Percentiles rank a stretch among this genome's conserved stretches.
Conservation (phyloP, 2,113 vertebrate species). For the Chrysochloris asiatica region DNA sequence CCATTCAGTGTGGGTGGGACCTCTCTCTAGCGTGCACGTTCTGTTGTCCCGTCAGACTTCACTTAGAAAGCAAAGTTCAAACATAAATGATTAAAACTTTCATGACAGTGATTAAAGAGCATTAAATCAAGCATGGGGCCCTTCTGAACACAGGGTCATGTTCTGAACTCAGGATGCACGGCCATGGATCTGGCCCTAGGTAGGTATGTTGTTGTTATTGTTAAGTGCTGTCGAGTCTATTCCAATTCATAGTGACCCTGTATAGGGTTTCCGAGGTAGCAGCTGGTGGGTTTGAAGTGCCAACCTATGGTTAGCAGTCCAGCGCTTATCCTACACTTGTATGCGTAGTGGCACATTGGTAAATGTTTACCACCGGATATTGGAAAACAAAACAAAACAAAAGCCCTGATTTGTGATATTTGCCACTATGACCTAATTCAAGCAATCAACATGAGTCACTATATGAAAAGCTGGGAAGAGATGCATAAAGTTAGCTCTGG, state of each 20-base stretch:
- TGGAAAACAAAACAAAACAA: background rate
- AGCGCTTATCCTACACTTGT: too few species aligned
- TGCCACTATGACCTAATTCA: background rate
- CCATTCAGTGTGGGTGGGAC: too few species aligned
- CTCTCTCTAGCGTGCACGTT: background rate
- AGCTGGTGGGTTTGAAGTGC: too few species aligned
- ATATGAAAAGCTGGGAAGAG: background rate
- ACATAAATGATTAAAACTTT: slow-evolving; percentile 5
- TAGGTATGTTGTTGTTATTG: too few species aligned
- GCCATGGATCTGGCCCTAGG: background rate
- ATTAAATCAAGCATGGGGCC: background rate
- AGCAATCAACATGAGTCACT: background rate
- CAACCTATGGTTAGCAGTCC: too few species aligned
- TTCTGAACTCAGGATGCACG: background rate
- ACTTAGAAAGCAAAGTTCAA: background rate
- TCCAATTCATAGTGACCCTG: too few species aligned
- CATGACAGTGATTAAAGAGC: background rate
- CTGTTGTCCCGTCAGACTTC: background rate
- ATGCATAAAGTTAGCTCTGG: background rate
- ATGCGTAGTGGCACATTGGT: background rate
- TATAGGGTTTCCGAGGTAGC: too few species aligned
- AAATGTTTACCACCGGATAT: background rate
- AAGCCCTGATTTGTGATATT: background rate
- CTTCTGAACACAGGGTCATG: background rate
- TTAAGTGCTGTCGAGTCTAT: too few species aligned